phyloP scores from a whole-genome alignment of 2,888 invertebrate species.

The Mellilla xanthometata region DNA sequence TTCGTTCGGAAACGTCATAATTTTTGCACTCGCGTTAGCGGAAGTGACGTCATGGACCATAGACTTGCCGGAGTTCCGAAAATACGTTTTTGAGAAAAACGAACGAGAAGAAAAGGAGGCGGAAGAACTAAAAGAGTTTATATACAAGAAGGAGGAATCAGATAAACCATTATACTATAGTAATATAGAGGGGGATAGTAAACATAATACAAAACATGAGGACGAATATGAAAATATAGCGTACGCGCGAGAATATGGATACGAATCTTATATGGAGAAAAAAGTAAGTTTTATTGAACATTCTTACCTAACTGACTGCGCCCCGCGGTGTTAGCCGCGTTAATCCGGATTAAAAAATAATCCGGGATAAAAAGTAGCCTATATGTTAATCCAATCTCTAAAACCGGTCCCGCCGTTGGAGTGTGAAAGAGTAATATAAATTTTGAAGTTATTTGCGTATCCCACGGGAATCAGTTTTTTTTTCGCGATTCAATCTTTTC shows the following conservation, averaged over 20 bases:
- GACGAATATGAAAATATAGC: slow-evolving; percentile 33
- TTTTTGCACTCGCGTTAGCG: slow-evolving; percentile 38
- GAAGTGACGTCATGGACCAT: slow-evolving; percentile 63
- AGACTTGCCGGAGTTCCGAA: slow-evolving; percentile 60
- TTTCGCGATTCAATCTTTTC: too few relatives aligned
- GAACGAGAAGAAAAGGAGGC: slow-evolving; percentile 26
- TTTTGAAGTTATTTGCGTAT: too few relatives aligned
- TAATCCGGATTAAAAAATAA: too few relatives aligned
- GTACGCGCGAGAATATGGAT: slow-evolving; percentile 52
- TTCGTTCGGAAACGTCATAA: slow-evolving; percentile 31
- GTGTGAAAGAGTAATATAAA: too few relatives aligned
- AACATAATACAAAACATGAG: slow-evolving; percentile 40
- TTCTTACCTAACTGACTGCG: too few relatives aligned
- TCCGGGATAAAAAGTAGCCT: too few relatives aligned
- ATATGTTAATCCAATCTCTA: too few relatives aligned
- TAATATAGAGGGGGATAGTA: slow-evolving; percentile 47
- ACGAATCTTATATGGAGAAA: slow-evolving; percentile 58
- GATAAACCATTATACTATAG: slow-evolving; percentile 35
- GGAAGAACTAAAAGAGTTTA: slow-evolving; percentile 14
- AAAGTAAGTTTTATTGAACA: slow-evolving; percentile 47
- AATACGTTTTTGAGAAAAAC: slow-evolving; percentile 49
- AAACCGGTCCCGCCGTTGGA: too few relatives aligned
- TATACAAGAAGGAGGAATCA: slow-evolving; percentile 26
- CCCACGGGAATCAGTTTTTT: too few relatives aligned
- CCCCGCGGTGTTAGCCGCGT: too few relatives aligned